A percentile compares a stretch with the other conserved stretches of the same genome.
Conservation (phyloP, 2,888 invertebrate species). For the Clusia tigrina region DNA sequence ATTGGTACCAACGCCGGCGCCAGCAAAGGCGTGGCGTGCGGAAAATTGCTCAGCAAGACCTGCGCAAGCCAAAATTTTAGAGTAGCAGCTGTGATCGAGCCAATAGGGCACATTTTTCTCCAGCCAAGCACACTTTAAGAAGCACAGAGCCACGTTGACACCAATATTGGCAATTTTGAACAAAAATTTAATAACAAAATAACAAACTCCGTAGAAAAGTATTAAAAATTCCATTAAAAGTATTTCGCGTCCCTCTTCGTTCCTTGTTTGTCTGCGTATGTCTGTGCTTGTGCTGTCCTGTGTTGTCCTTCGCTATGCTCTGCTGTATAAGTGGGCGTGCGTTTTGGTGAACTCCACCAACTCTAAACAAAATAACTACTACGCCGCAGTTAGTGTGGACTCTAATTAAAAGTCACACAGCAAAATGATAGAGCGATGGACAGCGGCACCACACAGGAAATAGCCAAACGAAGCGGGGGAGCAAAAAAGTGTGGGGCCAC, state of each 20-base stretch:
- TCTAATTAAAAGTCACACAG: conserved; percentile 1
- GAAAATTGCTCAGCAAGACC: no score
- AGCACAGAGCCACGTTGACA: no score
- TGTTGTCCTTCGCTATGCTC: neutral
- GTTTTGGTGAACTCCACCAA: neutral
- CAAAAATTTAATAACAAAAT: neutral
- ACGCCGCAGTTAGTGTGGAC: neutral
- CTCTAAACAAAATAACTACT: conserved; percentile 1
- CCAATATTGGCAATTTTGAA: neutral
- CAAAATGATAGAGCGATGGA: neutral
- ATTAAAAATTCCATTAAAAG: conserved; percentile 1
- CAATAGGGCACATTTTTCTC: neutral
- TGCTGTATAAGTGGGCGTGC: conserved; percentile 11
- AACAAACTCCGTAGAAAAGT: neutral
- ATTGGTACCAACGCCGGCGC: neutral
- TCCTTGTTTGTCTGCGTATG: neutral
- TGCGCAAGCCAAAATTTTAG: neutral
- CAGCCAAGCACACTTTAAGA: neutral
- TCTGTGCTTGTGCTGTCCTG: no score
- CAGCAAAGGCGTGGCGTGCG: neutral
- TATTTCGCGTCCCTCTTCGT: neutral
- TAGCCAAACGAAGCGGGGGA: conserved; percentile 2
- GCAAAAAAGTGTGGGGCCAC: neutral
- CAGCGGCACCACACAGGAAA: neutral
- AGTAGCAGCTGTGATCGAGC: no score